Percentiles rank a stretch among this genome's conserved stretches.
Conservation (phyloP, 2,888 invertebrate species). For the Helicoverpa assulta region DNA sequence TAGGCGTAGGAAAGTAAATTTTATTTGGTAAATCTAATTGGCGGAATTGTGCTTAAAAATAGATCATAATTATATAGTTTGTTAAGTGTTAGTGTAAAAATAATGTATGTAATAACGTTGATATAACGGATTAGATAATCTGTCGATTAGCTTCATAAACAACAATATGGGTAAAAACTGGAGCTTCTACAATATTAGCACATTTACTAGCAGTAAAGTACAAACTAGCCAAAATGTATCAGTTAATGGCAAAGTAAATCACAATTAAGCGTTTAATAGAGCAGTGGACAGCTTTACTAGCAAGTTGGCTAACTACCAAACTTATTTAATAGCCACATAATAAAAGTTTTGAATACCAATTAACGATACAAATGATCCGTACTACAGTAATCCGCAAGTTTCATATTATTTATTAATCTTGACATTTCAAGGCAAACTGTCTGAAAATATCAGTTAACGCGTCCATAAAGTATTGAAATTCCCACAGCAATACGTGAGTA, state of each 20-base stretch:
- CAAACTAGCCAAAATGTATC: conserved; percentile 6
- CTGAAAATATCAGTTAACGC: background rate
- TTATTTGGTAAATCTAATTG: no score
- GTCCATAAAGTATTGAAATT: conserved; percentile 2
- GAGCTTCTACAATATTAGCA: background rate
- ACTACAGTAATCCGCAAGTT: background rate
- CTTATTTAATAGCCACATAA: conserved; percentile 16
- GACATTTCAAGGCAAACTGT: conserved; percentile 33
- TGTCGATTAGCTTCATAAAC: background rate
- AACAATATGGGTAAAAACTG: background rate
- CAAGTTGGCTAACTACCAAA: conserved; percentile 42
- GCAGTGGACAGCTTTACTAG: conserved; percentile 32
- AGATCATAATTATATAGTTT: no score
- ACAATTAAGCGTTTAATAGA: conserved; percentile 39
- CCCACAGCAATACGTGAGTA: background rate
- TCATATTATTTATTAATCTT: background rate
- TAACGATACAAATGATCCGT: background rate
- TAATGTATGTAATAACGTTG: background rate
- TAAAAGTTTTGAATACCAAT: background rate
- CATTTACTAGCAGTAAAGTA: background rate
- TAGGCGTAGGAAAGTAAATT: no score
- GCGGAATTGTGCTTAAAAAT: no score
- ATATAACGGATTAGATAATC: no score
- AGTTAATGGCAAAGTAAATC: conserved; percentile 30
- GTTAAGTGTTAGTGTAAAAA: no score